Base-by-base conservation (phyloP, 2,113 vertebrate species). In the Dromaius novaehollandiae region DNA sequence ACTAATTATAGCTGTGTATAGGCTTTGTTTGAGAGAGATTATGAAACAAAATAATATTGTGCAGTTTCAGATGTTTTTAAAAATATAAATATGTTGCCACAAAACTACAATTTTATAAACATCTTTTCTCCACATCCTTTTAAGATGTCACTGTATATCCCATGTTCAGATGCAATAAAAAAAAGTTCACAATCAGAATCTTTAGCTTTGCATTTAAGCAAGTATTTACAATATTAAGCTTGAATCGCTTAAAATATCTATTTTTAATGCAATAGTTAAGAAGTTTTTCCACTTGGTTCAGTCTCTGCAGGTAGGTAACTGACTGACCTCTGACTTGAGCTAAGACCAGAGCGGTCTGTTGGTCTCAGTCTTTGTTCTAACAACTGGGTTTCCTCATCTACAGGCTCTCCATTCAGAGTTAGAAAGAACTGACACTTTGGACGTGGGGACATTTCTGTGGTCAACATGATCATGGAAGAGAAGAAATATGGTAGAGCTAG, bases 61-160 rank as follows among this genome's bases (percentile, higher is more conserved):
- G 18, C 42, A n/a, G 19, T 70, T 90, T 36, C 6, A 69, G 34
- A 50, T 7, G 6, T 70, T 28, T 68, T 9, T 51, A 42, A 34
- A 21, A 73, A 68, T 6, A 26, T 24, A 76, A 87, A 40, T 3
- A 7, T 30, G 13, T 44, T 92, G 36, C 50, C 7, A 44, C 5
- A 1, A 44, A 85, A 80, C 26, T 14, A 73, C 3, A 48, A 36
- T 51, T 81, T 60, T 9, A 30, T 25, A 44, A 71, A 55, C 15
- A 48, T 17, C 3, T 90, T 82, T 79, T 61, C 19, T 26, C 16
- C 11, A 50, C 34, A 28, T 61, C 7, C n/a, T 71, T 76, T 42
- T 53, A 24, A 16, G 0, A 19, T 36, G 19, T 11, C 61, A 63
- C 0, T 48, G 11, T 25, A 30, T 5, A 21, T 7, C 34, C 21